phyloP scores from a whole-genome alignment of 92 coral and sea anemone genomes.

The Blastomussa wellsi region DNA sequence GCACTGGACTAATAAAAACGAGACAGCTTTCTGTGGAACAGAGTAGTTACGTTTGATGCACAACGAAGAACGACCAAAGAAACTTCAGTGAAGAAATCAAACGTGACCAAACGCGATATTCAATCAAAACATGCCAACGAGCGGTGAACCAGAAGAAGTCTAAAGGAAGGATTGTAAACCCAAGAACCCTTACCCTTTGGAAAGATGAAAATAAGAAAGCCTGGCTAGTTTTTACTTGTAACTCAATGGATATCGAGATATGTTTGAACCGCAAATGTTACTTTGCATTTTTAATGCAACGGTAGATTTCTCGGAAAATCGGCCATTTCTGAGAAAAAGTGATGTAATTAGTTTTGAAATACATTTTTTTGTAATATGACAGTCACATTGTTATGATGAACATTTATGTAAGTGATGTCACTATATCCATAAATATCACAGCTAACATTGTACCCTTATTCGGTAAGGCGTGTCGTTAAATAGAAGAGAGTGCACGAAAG shows the following conservation, averaged over 20 bases:
- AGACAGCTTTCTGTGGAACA: too few species aligned
- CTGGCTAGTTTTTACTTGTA: neutral
- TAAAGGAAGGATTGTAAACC: neutral
- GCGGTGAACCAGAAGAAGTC: neutral
- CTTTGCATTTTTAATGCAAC: neutral
- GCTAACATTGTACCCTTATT: neutral
- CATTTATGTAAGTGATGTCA: neutral
- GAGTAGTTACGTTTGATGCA: too few species aligned
- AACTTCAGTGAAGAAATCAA: too few species aligned
- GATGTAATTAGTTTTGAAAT: neutral
- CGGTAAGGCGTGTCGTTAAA: neutral
- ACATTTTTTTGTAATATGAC: too few species aligned
- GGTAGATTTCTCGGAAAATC: slow-evolving; percentile 10
- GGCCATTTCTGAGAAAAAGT: slow-evolving; percentile 17
- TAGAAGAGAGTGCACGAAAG: neutral
- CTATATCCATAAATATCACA: neutral
- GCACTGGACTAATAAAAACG: too few species aligned
- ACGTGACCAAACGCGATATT: neutral
- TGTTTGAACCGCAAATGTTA: neutral
- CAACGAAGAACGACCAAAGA: too few species aligned
- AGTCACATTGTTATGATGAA: neutral
- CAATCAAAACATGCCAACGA: neutral
- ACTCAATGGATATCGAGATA: neutral
- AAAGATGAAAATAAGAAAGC: neutral
- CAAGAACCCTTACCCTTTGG: neutral